Percentiles rank a stretch among this genome's conserved stretches.
phyloP scores from a whole-genome alignment of 2,113 vertebrate genomes.

The Lutjanus erythropterus region DNA sequence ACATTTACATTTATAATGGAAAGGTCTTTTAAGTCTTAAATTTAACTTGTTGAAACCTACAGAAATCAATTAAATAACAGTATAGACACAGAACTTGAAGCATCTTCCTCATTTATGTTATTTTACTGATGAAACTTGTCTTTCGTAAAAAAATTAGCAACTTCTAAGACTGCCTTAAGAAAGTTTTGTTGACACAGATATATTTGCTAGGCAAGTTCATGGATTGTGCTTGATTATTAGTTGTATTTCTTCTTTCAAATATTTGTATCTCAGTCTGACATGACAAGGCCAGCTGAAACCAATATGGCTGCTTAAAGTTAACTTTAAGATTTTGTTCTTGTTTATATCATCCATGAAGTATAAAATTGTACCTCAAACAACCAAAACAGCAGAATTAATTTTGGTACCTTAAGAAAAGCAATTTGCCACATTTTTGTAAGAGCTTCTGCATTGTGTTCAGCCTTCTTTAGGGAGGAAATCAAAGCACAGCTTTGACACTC shows the following conservation, averaged over 20 bases:
- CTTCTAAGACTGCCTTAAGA: neutral
- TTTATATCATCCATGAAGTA: neutral
- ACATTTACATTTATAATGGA: too few relatives aligned
- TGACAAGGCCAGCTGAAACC: neutral
- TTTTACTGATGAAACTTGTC: too few relatives aligned
- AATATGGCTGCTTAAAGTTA: neutral
- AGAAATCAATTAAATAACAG: too few relatives aligned
- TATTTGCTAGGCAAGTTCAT: neutral
- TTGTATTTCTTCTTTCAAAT: neutral
- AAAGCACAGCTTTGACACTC: slow-evolving; percentile 44
- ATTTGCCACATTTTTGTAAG: neutral
- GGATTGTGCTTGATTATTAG: neutral
- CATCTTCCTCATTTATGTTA: too few relatives aligned
- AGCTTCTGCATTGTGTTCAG: slow-evolving; percentile 17
- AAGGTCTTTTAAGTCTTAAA: too few relatives aligned
- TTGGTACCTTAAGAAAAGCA: neutral
- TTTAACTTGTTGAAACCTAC: too few relatives aligned
- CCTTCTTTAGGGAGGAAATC: slow-evolving; percentile 22
- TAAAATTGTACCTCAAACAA: neutral
- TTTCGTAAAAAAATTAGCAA: neutral
- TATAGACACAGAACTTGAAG: too few relatives aligned
- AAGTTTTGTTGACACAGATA: neutral
- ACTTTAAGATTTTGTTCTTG: neutral
- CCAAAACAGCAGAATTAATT: neutral
- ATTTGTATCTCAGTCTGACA: neutral